Base-by-base conservation (phyloP, 2,888 invertebrate genomes). In the Athalia cordata region DNA sequence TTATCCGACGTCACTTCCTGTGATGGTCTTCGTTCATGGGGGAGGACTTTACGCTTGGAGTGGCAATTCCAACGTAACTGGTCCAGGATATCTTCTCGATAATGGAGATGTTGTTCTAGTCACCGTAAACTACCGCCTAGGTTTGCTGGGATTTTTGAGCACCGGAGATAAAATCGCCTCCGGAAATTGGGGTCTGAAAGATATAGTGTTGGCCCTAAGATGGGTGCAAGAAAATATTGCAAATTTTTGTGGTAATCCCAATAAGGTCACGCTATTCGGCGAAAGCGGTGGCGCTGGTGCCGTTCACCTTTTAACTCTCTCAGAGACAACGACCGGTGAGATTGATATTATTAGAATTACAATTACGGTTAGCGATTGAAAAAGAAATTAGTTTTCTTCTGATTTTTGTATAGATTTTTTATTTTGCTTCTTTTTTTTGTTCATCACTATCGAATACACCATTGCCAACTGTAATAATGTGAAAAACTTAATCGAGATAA, bases 131-230 rank as follows among this genome's bases (percentile, higher is more conserved):
- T 74, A 74, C 50, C 62, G 74, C 5, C 47, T 74, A 45, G 74
- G 74, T 49, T 9, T 62, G 29, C 15, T 74, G 47, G 74, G 74
- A 29, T 74, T 49, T 29, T 15, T 74, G 9, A 74, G 74, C 50
- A 74, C 74, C 11, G 74, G 74, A 11, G 74, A 74, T 15, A 49
- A 49, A 49, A 29, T 74, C 5, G 47, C 62, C n/a, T 29, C 74
- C n/a, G 74, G 74, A 62, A 74, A 74, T 74, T 62, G 29, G 5
- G 74, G 61, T 15, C 29, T 74, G 49, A 74, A 74, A n/a, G 74
- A 74, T 15, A 6, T 49, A 62, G 50, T 74, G 3, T 13, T 7
- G 4, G 74, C 74, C 15, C 9, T 74, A 49, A 11, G 61, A 74
- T 74, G 74, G 74, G 57, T n/a, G 11, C 61, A 43, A 29, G 61